Base-by-base conservation (phyloP, 2,113 vertebrate species). In the Laterallus jamaicensis region DNA sequence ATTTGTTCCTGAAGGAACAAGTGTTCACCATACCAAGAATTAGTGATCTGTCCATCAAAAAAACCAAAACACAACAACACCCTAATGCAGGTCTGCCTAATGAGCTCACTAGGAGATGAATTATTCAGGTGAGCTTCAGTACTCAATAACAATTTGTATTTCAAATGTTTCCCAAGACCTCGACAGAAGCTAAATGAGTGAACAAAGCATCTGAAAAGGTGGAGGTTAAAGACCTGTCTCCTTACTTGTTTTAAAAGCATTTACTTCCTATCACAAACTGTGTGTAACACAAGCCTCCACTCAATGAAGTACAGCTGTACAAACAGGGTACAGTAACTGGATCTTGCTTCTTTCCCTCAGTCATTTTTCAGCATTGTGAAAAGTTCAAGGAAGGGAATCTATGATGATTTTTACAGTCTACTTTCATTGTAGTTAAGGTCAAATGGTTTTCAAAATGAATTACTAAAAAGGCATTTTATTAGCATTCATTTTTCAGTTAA, bases 291-390 rank as follows among this genome's bases (percentile, higher is more conserved):
- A 98, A 98, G 93, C 95, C 96, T 93, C 84, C n/a, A 88, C 94
- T 97, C 96, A 95, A 97, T 97, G 96, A 97, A 97, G 77, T 91
- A 95, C 97, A 99, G 98, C 99, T 99, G 99, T 98, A 97, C 96
- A 99, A 99, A 99, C 98, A 99, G 75, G 58, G 92, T 83, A 96
- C 82, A 71, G 96, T 97, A 96, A 97, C 96, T 95, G 93, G 96
- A 98, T 97, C 97, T 97, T 88, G 93, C 67, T 90, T 95, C 86
- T 94, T 95, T 90, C 87, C 71, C 81, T 95, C 96, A 86, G 82
- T 82, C 95, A 96, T 92, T 98, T 97, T 97, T 93, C 84, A 97
- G 94, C 88, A 96, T 88, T 96, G 67, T 90, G 87, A 88, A 97
- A 97, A 98, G 94, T 92, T 97, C 96, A 98, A 94, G 92, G 85